These are phyloP conservation scores for Drosophila pallidifrons DNA, from an alignment of 1,140 invertebrate genomes.

Conservation along the genomic window DNA sequence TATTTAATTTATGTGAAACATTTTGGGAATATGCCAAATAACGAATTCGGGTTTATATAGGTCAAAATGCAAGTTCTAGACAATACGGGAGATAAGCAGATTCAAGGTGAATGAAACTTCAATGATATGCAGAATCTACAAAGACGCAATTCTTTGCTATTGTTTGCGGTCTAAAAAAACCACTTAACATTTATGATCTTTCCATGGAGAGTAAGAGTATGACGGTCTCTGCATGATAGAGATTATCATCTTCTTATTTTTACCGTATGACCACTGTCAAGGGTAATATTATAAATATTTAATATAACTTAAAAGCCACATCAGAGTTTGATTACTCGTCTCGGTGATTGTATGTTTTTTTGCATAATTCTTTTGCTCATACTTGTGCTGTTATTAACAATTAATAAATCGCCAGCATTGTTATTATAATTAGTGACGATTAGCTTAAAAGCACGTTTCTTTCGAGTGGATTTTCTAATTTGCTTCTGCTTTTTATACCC, in stretches of 20 bases:
- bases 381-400: slow-evolving; percentile 34
- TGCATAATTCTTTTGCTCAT: slow-evolving; percentile 32
- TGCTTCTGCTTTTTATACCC: slow-evolving; percentile 23
- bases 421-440: slow-evolving; percentile 68
- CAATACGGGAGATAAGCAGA: neutral
- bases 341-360: slow-evolving; percentile 13
- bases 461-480: slow-evolving; percentile 47
- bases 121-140: neutral
- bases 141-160: slow-evolving; percentile 2
- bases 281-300: neutral
- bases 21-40: neutral
- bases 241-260: slow-evolving; percentile 5
- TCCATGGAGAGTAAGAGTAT: slow-evolving; percentile 4
- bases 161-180: neutral
- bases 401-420: slow-evolving; percentile 53
- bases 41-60: neutral
- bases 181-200: neutral
- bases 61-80: neutral
- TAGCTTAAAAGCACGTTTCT: slow-evolving; percentile 66
- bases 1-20: neutral
- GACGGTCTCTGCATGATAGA: neutral
- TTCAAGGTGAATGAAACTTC: slow-evolving; percentile 3
- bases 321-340: slow-evolving; percentile 18
- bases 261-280: slow-evolving; percentile 4
- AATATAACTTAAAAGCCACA: neutral